These are phyloP conservation scores for Corydoras sp. DNA, from an alignment of 2,113 vertebrate species.

Conservation along the genomic window DNA sequence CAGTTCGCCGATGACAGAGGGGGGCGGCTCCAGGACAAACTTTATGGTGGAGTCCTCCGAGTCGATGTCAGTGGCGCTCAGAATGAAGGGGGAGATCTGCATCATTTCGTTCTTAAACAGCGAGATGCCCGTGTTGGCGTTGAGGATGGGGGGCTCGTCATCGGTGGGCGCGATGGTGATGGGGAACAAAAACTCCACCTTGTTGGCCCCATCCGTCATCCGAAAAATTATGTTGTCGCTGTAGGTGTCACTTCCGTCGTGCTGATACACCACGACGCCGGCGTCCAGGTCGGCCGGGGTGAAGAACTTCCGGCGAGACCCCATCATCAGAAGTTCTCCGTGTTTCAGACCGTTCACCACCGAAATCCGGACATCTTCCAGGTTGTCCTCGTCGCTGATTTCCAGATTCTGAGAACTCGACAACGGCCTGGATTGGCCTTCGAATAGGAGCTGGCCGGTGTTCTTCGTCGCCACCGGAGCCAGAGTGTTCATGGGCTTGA, in stretches of 20 bases:
- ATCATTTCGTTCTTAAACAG: slow-evolving; percentile 82
- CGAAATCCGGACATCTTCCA: slow-evolving; percentile 75
- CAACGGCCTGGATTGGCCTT: slow-evolving; percentile 86
- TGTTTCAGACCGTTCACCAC: slow-evolving; percentile 83
- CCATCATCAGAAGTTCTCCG: slow-evolving; percentile 75
- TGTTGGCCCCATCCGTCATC: slow-evolving; percentile 81
- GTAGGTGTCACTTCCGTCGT: slow-evolving; percentile 84
- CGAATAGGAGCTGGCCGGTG: slow-evolving; percentile 83
- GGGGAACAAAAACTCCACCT: slow-evolving; percentile 90
- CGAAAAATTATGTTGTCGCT: slow-evolving; percentile 90
- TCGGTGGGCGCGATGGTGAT: slow-evolving; percentile 89
- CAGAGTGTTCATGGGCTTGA: slow-evolving; percentile 94
- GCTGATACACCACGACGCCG: slow-evolving; percentile 80
- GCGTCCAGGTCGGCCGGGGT: slow-evolving; percentile 76
- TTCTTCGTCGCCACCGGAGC: slow-evolving; percentile 89
- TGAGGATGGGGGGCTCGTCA: slow-evolving; percentile 86
- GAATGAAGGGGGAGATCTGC: slow-evolving; percentile 68
- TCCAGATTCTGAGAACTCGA: slow-evolving; percentile 77
- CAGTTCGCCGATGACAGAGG: slow-evolving; percentile 69
- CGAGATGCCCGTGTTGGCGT: slow-evolving; percentile 84
- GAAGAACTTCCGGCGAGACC: slow-evolving; percentile 73
- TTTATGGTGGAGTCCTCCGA: slow-evolving; percentile 82
- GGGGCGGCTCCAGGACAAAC: slow-evolving; percentile 74
- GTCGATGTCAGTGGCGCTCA: slow-evolving; percentile 89
- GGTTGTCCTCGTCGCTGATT: slow-evolving; percentile 88